Conservation (phyloP, 2,888 invertebrate genomes). For the Rhagonycha lutea region DNA sequence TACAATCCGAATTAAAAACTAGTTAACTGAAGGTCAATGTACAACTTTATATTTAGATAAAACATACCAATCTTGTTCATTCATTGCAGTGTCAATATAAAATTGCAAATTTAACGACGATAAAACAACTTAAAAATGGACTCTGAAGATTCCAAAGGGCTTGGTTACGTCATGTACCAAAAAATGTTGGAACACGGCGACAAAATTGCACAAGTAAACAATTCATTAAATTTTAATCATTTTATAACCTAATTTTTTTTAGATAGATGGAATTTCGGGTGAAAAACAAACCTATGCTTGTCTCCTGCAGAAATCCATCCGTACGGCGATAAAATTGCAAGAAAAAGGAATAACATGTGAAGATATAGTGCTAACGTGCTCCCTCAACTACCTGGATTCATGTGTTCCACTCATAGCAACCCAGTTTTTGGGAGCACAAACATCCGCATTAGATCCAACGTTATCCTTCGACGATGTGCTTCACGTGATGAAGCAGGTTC, state of each 20-base stretch:
- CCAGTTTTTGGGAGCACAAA: conserved; percentile 52
- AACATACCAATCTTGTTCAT: neutral
- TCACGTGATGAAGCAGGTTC: conserved; percentile 35
- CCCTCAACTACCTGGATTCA: conserved; percentile 54
- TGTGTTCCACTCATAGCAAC: conserved; percentile 56
- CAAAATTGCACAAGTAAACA: neutral
- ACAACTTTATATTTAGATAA: neutral
- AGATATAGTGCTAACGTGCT: conserved; percentile 57
- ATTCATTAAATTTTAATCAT: neutral
- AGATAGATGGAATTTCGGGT: conserved; percentile 14
- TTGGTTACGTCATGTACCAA: neutral
- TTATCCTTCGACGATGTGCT: conserved; percentile 35
- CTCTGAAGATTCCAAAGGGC: neutral
- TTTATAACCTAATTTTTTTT: neutral
- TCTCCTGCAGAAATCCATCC: conserved; percentile 14
- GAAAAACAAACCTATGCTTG: conserved; percentile 50
- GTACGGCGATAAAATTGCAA: conserved; percentile 8
- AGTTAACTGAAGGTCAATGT: neutral
- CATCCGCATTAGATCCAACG: conserved; percentile 41
- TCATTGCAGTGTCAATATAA: neutral
- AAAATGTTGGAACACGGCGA: neutral
- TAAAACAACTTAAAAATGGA: neutral
- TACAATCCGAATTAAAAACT: neutral
- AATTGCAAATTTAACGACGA: neutral
- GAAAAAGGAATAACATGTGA: conserved; percentile 50